Evolutionary conservation across 2,113 vertebrate genomes (phyloP), one percentile per base, ranked within the genome.

Genomic region (Siniperca knerii): DNA sequence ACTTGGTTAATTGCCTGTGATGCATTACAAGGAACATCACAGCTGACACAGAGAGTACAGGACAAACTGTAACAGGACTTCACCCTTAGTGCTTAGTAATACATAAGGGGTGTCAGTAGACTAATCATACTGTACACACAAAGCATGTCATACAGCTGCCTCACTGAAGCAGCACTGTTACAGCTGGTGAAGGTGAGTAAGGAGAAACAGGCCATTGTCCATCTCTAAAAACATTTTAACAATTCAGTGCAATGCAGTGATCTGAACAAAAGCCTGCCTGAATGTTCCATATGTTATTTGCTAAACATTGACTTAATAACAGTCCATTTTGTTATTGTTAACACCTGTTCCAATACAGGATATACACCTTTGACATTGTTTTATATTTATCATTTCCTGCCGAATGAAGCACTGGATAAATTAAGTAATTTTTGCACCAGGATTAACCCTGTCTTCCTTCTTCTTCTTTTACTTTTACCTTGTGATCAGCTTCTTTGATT

Each of bases 1-100:
- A 89, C 82, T 82, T 0, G 35, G 70, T 73, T 87, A 77, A 89
- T 72, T 79, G 86, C 40, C n/a, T 13, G 44, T 54, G 86, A 88
- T 76, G 85, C 50, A 76, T 87, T 62, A 65, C 72, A 65, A 60
- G 65, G 9, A 69, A 58, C 46, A 61, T 82, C 54, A 40, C 50
- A 82, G 71, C 75, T 70, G 89, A 89, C 71, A 40, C 33, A 1
- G 23, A 55, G 75, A 42, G 60, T 1, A 42, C 35, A 3, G 73
- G 77, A 79, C 74, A 65, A 54, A 71, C 66, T 73, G 73, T n/a
- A 62, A 54, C 68, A 75, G 82, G 72, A 75, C 81, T 70, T 69
- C 46, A 65, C 82, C 48, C 79, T 87, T 57, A 67, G 79, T 4
- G 0, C 61, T n/a, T n/a, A n/a, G n/a, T 4, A 0, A 20, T 75